Conservation (phyloP, 1,140 invertebrate species). For the Phymastichus coffea region DNA sequence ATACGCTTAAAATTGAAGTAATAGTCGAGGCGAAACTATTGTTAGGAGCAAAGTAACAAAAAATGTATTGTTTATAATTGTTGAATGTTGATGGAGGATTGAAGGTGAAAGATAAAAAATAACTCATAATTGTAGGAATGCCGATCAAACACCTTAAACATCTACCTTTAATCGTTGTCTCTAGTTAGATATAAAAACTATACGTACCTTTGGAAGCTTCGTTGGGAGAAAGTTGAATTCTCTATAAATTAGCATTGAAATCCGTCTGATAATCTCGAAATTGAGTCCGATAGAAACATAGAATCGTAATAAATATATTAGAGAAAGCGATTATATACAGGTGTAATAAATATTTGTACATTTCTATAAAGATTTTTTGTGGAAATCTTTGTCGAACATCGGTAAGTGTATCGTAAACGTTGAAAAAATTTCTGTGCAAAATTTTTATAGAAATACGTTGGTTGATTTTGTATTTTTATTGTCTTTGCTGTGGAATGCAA, state of each 20-base stretch:
- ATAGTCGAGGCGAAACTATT: constrained; percentile 24
- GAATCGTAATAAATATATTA: constrained; percentile 18
- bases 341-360: constrained; percentile 15
- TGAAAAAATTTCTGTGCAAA: constrained; percentile 23
- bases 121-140: constrained; percentile 21
- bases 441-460: constrained; percentile 18
- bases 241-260: constrained; percentile 2
- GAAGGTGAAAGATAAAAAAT: constrained; percentile 6
- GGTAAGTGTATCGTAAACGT: not conserved
- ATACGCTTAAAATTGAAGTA: constrained; percentile 37
- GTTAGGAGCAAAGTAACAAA: constrained; percentile 27
- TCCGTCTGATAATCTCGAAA: constrained; percentile 17
- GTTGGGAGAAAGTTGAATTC: not conserved
- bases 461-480: constrained; percentile 27
- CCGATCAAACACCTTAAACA: constrained; percentile 35
- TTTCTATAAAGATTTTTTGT: constrained; percentile 29
- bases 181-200: constrained; percentile 36
- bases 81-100: constrained; percentile 23
- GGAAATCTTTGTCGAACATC: constrained; percentile 17
- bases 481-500: constrained; percentile 13
- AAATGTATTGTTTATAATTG: constrained; percentile 30
- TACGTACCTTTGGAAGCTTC: constrained; percentile 19
- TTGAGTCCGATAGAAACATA: constrained; percentile 29
- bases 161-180: constrained; percentile 36
- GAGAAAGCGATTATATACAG: constrained; percentile 12